A percentile compares a stretch with the other conserved stretches of the same genome.
Conservation (phyloP, 2,113 vertebrate genomes). For the Dicrurus megarhynchus region DNA sequence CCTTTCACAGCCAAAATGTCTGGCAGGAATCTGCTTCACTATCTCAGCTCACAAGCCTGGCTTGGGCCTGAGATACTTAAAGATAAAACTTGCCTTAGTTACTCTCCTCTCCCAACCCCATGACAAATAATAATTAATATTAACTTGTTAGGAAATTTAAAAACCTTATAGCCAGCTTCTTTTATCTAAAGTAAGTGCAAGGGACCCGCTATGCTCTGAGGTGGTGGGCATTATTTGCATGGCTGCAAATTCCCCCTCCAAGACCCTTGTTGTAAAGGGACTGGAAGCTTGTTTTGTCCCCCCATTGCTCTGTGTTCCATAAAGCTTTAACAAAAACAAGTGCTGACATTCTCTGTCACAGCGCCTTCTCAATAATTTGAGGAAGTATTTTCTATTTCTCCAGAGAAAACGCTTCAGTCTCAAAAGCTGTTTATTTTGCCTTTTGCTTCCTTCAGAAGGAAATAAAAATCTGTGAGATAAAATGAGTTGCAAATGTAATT, state of each 20-base stretch:
- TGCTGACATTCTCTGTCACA: background rate
- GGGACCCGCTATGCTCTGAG: background rate
- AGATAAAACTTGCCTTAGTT: background rate
- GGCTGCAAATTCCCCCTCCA: background rate
- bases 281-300: background rate
- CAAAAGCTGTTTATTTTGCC: background rate
- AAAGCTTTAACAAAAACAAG: background rate
- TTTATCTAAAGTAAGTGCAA: background rate
- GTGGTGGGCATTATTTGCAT: background rate
- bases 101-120: background rate
- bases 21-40: background rate
- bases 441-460: background rate
- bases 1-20: background rate
- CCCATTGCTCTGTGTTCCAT: background rate
- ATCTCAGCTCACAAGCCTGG: background rate
- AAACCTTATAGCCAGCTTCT: background rate
- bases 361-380: background rate
- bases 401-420: background rate
- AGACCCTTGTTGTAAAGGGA: background rate
- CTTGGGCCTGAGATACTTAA: background rate
- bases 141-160: background rate
- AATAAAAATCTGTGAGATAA: background rate
- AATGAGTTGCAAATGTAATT: constrained; percentile 40
- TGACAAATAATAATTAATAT: background rate
- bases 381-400: background rate